Conservation (phyloP, 2,797 vertebrate genomes). For the Arnoldichthys spilopterus region DNA sequence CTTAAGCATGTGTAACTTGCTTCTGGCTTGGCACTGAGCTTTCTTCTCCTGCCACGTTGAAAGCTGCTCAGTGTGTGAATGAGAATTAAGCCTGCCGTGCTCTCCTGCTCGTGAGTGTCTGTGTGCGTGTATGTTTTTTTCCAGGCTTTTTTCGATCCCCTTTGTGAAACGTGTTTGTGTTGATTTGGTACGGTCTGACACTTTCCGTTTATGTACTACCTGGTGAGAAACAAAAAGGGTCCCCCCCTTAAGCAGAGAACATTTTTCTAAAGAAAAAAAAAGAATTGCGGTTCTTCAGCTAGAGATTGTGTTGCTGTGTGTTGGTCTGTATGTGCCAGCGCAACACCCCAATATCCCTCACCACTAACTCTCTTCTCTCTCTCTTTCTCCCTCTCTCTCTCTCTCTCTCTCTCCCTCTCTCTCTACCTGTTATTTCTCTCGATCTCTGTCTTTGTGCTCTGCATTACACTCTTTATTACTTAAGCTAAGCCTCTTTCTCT, state of each 20-base stretch:
- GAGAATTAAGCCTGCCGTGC: constrained; percentile 64
- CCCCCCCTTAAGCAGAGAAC: constrained; percentile 15
- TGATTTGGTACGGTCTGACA: constrained; percentile 46
- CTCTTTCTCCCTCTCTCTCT: background rate
- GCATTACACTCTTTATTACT: too few species aligned
- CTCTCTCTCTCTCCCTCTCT: background rate
- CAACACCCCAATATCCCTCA: constrained; percentile 32
- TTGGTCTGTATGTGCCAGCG: constrained; percentile 24
- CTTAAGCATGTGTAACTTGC: constrained; percentile 74
- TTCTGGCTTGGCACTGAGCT: constrained; percentile 71
- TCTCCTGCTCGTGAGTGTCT: constrained; percentile 47
- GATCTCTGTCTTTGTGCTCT: background rate
- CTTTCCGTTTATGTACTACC: constrained; percentile 37
- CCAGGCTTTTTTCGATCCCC: constrained; percentile 25
- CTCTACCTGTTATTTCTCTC: background rate
- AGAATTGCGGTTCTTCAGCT: constrained; percentile 5
- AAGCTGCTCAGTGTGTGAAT: constrained; percentile 69
- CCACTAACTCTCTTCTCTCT: constrained; percentile 25
- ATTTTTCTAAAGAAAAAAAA: background rate
- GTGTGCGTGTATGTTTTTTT: constrained; percentile 58
- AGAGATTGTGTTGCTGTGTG: constrained; percentile 26
- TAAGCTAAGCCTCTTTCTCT: background rate
- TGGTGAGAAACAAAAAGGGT: constrained; percentile 19
- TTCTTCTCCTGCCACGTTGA: constrained; percentile 65
- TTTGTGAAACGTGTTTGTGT: constrained; percentile 53